Evolutionary conservation across 2,113 vertebrate genomes (phyloP), one percentile per base, ranked within the genome.

Genomic region (Charadrius vociferus): DNA sequence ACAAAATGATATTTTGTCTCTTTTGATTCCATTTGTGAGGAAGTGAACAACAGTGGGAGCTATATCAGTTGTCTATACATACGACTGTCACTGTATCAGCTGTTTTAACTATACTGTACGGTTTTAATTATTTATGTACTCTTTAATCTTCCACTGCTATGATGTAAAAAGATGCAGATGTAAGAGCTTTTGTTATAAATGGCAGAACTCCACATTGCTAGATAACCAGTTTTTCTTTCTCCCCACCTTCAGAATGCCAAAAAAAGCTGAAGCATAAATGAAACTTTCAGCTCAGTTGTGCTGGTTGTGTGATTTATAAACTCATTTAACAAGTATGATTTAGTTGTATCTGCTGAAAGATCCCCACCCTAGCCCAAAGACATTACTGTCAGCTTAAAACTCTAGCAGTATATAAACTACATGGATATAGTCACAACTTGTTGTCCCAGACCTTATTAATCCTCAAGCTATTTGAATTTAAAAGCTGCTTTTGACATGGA

Each of bases 401-500:
- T 95, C 74, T 96, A 90, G 90, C 93, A 96, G 82, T 72, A 88
- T 87, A 95, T 96, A 96, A 97, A 95, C 95, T 94, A 58, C 59
- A 83, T 15, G 81, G 58, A 95, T 87, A 90, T 80, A 98, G 96
- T 96, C 90, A 90, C 87, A 97, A 93, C 97, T 98, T 97, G 95
- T 95, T 98, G 92, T 96, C 90, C 84, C 94, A 96, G 93, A 92
- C 92, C 93, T 94, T 97, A 95, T 96, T 98, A 98, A 97, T 97
- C 93, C 86, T 89, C 52, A 71, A 95, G 80, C 37, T 95, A 72
- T 97, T 97, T 96, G 91, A 87, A 94, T 96, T 95, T 97, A 93
- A 97, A 98, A 94, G 66, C 95, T 96, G 58, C 36, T 97, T 96
- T 95, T 97, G 93, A 97, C 81, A 85, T n/a, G 92, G 86, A 96